Evolutionary conservation across 2,888 invertebrate genomes (phyloP).

Genomic region (Chalcosyrphus nemorum): DNA sequence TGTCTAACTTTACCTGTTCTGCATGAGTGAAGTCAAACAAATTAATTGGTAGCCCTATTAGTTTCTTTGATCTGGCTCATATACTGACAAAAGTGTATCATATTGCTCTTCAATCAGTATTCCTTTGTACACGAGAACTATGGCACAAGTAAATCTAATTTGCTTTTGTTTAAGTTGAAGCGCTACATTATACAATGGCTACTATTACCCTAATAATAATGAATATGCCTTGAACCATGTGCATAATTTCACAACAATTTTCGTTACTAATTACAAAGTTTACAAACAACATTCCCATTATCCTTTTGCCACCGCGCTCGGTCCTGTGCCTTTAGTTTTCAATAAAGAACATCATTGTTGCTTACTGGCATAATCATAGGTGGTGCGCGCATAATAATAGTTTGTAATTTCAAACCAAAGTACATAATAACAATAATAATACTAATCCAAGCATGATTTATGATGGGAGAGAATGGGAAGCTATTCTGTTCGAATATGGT

Average conservation of each 20-base stretch:
- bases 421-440: conserved; percentile 62
- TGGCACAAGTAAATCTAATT: too few species aligned
- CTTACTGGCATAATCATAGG: conserved; percentile 19
- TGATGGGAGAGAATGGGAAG: conserved; percentile 2
- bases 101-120: too few species aligned
- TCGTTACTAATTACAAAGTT: conserved; percentile 56
- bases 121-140: too few species aligned
- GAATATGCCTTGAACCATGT: conserved; percentile 23
- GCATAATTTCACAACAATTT: conserved; percentile 46
- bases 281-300: conserved; percentile 40
- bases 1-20: too few species aligned
- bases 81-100: too few species aligned
- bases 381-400: conserved; percentile 40
- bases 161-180: background rate
- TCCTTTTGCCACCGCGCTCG: too few species aligned
- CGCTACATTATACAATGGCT: background rate
- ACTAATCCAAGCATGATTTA: conserved; percentile 40
- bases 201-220: background rate
- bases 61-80: too few species aligned
- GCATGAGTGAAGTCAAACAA: too few species aligned
- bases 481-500: conserved; percentile 4
- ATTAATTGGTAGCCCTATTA: too few species aligned
- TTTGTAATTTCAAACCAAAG: conserved; percentile 58
- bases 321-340: conserved; percentile 28
- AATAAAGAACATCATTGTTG: conserved; percentile 30